Evolutionary conservation across 2,113 vertebrate species (phyloP).

Genomic region (Aplodontia rufa): DNA sequence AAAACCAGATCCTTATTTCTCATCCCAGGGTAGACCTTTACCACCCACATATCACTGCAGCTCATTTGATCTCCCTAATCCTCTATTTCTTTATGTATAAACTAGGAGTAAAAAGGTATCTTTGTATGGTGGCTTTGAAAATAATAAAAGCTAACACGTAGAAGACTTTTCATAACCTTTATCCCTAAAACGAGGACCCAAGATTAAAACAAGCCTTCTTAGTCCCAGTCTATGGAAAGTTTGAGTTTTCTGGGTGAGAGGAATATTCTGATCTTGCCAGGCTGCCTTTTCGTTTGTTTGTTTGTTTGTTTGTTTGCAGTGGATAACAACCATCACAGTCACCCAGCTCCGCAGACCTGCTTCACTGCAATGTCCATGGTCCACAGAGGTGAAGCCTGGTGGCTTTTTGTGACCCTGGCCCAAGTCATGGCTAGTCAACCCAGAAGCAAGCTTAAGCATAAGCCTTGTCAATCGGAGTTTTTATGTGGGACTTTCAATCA

Average conservation of each 20-base stretch:
- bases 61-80: not conserved
- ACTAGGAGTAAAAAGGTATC: not conserved
- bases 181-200: not conserved
- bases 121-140: not conserved
- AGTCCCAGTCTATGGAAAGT: not conserved
- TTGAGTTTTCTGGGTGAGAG: not conserved
- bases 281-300: not conserved
- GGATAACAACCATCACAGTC: not conserved
- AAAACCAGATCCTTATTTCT: not conserved
- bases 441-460: not conserved
- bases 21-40: not conserved
- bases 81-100: not conserved
- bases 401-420: rapidly evolving
- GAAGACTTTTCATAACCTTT: not conserved
- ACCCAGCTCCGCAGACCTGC: rapidly evolving
- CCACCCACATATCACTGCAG: not conserved
- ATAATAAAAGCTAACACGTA: not conserved
- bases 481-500: not conserved
- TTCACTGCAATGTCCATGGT: rapidly evolving
- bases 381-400: no score
- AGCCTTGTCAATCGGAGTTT: not conserved
- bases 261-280: not conserved
- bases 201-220: not conserved
- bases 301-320: not conserved
- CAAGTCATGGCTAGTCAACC: not conserved